Evolutionary conservation across 2,113 vertebrate genomes (phyloP).

Genomic region (Cheilinus undulatus): DNA sequence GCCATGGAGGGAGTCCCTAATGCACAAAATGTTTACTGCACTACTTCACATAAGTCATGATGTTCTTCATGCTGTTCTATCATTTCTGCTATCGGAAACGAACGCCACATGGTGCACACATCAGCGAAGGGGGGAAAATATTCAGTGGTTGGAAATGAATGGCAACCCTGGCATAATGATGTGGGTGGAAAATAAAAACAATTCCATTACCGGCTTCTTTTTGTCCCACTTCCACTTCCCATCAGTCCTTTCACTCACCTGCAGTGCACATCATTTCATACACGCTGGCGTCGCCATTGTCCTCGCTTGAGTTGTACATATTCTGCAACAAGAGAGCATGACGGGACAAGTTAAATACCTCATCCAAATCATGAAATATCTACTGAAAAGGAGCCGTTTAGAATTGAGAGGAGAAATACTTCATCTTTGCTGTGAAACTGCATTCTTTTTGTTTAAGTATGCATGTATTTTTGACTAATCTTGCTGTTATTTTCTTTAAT

Average conservation of each 20-base stretch:
- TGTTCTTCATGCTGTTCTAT: slow-evolving; percentile 11
- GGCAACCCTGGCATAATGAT: slow-evolving; percentile 42
- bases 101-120: slow-evolving; percentile 18
- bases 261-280: slow-evolving; percentile 77
- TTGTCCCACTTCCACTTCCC: slow-evolving; percentile 44
- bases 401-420: neutral
- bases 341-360: neutral
- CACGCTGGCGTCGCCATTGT: slow-evolving; percentile 61
- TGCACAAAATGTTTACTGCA: slow-evolving; percentile 41
- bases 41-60: neutral
- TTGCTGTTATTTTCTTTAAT: neutral
- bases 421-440: neutral
- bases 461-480: slow-evolving; percentile 16
- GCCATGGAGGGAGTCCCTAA: slow-evolving; percentile 55
- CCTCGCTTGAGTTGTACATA: slow-evolving; percentile 30
- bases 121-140: slow-evolving; percentile 38
- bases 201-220: slow-evolving; percentile 41
- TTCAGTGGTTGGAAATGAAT: slow-evolving; percentile 54
- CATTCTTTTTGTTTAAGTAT: neutral
- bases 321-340: slow-evolving; percentile 69
- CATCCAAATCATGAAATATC: neutral
- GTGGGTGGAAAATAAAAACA: slow-evolving; percentile 3
- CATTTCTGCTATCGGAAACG: slow-evolving; percentile 48
- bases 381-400: neutral
- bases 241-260: slow-evolving; percentile 69